Evolutionary conservation across 1,140 invertebrate species (phyloP), one percentile per base, ranked within the genome.

Genomic region (Nylanderia fulva): DNA sequence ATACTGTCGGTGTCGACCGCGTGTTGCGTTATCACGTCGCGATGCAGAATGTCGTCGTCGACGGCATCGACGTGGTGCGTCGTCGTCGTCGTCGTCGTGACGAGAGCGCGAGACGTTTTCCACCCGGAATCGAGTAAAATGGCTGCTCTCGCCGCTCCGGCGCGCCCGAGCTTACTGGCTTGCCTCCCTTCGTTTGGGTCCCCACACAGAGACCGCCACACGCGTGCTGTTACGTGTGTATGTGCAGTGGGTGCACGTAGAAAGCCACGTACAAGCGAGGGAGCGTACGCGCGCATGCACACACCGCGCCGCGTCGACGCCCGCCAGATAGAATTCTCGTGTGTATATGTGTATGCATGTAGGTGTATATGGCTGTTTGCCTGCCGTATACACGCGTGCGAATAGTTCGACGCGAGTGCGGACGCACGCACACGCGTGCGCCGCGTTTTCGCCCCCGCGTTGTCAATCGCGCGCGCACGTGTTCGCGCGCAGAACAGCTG

Each of bases 401-500:
- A 18, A 45, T 84, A 89, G 24, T 56, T 15, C 33, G 15, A 36
- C 42, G 56, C 68, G 76, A 69, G 39, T 39, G 11, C 60, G 72
- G 11, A 91, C 86, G 85, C 88, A 90, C 91, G 87, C 90, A 88
- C 90, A 85, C 88, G 86, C 86, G 39, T 52, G 58, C 77, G 85
- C 75, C 77, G 33, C 77, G 11, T 48, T 36, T n/a, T 84, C 88
- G 83, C 88, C 85, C 88, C 88, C 88, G 88, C 88, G n/a, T n/a
- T 68, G 86, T 86, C 93, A 91, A 89, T 90, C 87, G 88, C 91
- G 85, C 92, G 94, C 93, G 93, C 93, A 93, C 93, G 93, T 94
- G 93, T 94, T 93, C 92, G 91, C 93, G 93, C 93, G 93, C 93
- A 94, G 88, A 93, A 94, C 94, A 94, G 94, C 94, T 94, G 94